Evolutionary conservation across 2,113 vertebrate genomes (phyloP).

Genomic region (Manacus vitellinus): DNA sequence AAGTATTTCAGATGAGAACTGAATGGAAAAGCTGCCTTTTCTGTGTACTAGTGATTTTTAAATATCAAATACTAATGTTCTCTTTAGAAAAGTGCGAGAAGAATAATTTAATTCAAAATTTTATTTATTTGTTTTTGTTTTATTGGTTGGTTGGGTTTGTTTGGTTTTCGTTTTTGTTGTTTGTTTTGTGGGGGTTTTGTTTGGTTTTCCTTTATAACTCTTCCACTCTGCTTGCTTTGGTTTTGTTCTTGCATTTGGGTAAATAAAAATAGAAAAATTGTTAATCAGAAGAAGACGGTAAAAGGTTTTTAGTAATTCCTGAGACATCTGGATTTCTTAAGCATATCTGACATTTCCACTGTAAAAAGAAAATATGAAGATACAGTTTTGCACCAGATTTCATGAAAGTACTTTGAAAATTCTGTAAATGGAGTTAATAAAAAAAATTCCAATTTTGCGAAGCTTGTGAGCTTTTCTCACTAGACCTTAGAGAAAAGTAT

Average conservation of each 20-base stretch:
- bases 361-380: background rate
- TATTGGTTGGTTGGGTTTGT: background rate
- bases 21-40: background rate
- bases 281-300: background rate
- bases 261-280: background rate
- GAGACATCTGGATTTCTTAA: background rate
- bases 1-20: background rate
- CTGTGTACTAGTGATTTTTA: background rate
- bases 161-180: background rate
- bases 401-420: background rate
- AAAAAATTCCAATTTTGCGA: background rate
- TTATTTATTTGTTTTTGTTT: too few species aligned
- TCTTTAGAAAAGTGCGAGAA: background rate
- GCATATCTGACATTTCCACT: background rate
- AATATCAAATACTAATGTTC: background rate
- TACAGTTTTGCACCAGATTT: background rate
- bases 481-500: background rate
- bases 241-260: background rate
- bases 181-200: too few species aligned
- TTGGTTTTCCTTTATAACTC: background rate
- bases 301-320: background rate
- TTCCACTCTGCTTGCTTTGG: background rate
- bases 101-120: background rate
- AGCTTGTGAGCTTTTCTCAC: background rate
- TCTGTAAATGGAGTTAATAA: background rate